Conservation (phyloP, 2,797 vertebrate species). For the Enteromius paludinosus region DNA sequence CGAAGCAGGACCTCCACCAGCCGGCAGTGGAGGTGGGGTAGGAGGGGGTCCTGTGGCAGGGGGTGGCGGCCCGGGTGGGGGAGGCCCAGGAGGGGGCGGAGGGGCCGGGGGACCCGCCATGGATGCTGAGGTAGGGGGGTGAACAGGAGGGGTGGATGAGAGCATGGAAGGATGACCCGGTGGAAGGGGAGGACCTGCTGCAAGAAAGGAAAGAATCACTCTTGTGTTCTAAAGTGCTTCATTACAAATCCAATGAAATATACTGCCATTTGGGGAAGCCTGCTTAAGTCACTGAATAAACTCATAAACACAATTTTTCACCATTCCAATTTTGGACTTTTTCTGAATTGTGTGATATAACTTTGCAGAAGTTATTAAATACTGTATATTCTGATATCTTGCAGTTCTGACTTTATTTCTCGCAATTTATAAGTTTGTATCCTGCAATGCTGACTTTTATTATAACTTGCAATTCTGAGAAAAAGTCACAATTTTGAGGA, state of each 20-base stretch:
- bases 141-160: slow-evolving; percentile 75
- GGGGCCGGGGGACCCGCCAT: slow-evolving; percentile 88
- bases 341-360: not conserved
- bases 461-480: not conserved
- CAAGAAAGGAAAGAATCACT: slow-evolving; percentile 56
- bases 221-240: not conserved
- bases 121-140: slow-evolving; percentile 72
- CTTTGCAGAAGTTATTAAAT: not conserved
- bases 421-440: no score
- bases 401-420: not conserved
- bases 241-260: not conserved
- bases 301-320: no score
- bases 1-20: slow-evolving; percentile 79
- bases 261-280: not conserved
- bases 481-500: not conserved
- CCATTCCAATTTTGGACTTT: not conserved
- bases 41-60: slow-evolving; percentile 79
- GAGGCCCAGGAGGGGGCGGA: slow-evolving; percentile 79
- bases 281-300: not conserved
- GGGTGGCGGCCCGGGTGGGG: slow-evolving; percentile 75
- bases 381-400: not conserved
- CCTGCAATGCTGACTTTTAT: not conserved
- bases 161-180: slow-evolving; percentile 85
- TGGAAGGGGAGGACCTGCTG: slow-evolving; percentile 86
- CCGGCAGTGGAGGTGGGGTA: slow-evolving; percentile 83